These are phyloP conservation scores for Brachypodius melanocephalos DNA, from an alignment of 2,113 vertebrate species.

Conservation along the genomic window DNA sequence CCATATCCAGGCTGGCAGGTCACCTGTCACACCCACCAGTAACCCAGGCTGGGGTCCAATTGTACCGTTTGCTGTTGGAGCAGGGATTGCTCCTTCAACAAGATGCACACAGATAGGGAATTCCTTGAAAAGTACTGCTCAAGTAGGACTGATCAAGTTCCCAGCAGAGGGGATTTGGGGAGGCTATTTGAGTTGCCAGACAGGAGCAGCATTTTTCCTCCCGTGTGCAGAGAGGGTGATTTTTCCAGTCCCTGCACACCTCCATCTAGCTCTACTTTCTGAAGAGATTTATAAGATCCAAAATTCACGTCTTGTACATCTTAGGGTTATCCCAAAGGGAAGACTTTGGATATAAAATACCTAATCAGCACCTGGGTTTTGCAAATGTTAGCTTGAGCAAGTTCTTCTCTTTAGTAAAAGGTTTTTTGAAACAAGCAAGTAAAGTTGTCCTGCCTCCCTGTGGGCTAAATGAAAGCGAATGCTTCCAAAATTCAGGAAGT, in stretches of 20 bases:
- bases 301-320: neutral
- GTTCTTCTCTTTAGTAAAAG: neutral
- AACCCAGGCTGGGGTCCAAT: accelerated
- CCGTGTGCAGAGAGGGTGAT: accelerated
- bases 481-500: neutral
- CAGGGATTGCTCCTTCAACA: neutral
- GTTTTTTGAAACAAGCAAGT: neutral
- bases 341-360: neutral
- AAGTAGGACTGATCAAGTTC: neutral
- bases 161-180: neutral
- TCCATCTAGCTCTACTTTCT: neutral
- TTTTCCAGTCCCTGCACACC: neutral
- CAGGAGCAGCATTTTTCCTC: neutral
- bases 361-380: neutral
- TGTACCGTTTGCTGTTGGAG: neutral
- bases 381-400: neutral
- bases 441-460: neutral
- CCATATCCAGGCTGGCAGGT: neutral
- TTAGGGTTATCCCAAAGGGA: neutral
- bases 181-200: neutral
- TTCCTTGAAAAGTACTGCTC: neutral
- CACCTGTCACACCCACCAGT: accelerated
- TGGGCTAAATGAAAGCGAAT: neutral
- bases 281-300: neutral
- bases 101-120: neutral